A percentile compares a stretch with the other conserved stretches of the same genome.
These are phyloP conservation scores for Pseudocheirus occidentalis DNA, from an alignment of 2,797 vertebrate species.

Conservation along the genomic window DNA sequence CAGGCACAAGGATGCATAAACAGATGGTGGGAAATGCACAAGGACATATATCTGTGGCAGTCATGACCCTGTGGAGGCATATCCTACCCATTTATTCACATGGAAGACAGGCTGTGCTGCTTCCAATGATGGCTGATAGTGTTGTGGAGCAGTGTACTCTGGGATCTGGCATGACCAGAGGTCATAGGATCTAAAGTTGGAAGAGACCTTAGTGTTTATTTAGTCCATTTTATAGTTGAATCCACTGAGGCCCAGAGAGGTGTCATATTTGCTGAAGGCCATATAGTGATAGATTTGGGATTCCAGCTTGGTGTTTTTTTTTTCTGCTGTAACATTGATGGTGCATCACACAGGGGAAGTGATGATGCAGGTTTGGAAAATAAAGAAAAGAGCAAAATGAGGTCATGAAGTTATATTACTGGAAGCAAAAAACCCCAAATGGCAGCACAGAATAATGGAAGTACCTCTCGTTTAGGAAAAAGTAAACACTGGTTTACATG, in stretches of 20 bases:
- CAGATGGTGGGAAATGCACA: neutral
- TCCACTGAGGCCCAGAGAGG: neutral
- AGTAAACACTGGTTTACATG: neutral
- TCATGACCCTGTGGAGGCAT: neutral
- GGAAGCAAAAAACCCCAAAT: neutral
- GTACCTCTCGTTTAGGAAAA: neutral
- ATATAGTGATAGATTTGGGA: neutral
- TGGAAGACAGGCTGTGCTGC: neutral
- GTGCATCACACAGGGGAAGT: neutral
- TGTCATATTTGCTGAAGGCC: neutral
- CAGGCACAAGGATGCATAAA: neutral
- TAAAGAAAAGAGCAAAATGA: neutral
- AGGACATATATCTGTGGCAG: neutral
- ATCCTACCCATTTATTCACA: neutral
- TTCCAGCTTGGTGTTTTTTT: neutral
- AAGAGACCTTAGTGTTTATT: neutral
- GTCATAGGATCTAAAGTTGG: neutral
- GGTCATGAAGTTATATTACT: neutral
- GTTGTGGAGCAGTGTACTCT: neutral
- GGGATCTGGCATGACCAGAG: neutral
- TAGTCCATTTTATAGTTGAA: neutral
- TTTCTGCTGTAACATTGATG: neutral
- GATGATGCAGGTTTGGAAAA: neutral
- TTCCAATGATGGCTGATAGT: neutral
- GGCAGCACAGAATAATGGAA: neutral